These are phyloP conservation scores for Nephrocerus scutellatus DNA, from an alignment of 2,888 invertebrate species.

Conservation along the genomic window DNA sequence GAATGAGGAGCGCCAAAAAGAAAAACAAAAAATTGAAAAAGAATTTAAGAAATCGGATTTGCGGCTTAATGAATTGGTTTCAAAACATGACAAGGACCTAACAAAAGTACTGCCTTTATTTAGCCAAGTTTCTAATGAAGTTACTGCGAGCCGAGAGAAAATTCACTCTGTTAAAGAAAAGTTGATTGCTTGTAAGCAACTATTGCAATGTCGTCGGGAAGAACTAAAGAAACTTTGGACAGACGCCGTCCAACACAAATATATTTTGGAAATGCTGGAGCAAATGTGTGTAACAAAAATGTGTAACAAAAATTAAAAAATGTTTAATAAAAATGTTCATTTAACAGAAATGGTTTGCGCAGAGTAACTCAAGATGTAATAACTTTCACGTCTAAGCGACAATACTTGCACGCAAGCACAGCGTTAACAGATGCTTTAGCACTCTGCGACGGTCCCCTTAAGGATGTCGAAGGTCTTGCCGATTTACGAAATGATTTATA, in stretches of 20 bases:
- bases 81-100: conserved; percentile 79
- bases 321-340: not conserved
- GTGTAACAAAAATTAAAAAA: not conserved
- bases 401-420: conserved; percentile 80
- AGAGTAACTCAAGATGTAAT: conserved; percentile 65
- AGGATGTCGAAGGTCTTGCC: conserved; percentile 75
- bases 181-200: conserved; percentile 71
- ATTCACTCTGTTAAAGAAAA: conserved; percentile 74
- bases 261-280: conserved; percentile 78
- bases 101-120: conserved; percentile 64
- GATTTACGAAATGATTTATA: conserved; percentile 72
- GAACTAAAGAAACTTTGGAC: conserved; percentile 91
- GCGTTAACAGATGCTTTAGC: conserved; percentile 65
- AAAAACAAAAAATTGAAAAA: conserved; percentile 87
- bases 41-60: conserved; percentile 90
- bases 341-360: conserved; percentile 61
- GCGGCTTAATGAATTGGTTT: conserved; percentile 79
- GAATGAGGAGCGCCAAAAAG: conserved; percentile 85
- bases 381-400: conserved; percentile 60
- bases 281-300: conserved; percentile 56
- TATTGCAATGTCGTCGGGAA: conserved; percentile 84
- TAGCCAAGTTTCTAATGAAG: conserved; percentile 65
- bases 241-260: conserved; percentile 93
- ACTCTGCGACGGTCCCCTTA: conserved; percentile 63
- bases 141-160: conserved; percentile 69